Evolutionary conservation across 2,797 vertebrate species (phyloP), one percentile per base, ranked within the genome.

Genomic region (Labroides dimidiatus): DNA sequence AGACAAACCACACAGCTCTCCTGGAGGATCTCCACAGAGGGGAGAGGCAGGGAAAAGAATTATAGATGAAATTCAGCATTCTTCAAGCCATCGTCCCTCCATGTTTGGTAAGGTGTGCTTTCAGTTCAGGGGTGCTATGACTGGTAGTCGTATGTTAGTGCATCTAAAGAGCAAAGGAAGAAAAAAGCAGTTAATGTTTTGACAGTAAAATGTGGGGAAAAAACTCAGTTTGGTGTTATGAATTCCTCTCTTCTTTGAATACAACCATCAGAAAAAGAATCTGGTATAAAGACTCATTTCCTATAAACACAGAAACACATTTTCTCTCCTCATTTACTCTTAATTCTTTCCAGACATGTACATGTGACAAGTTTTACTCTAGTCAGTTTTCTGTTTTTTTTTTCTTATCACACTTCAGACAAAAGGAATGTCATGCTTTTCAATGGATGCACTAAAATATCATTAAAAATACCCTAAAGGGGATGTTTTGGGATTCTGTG

Each of bases 61-160:
- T 73, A 74, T 71, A 64, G 76, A 67, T 65, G 81, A 85, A 89
- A 87, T 81, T 88, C 81, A 74, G 73, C 79, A 84, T 85, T 89
- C 71, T 82, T 85, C 75, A 74, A 42, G 13, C 78, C 53, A 23
- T 75, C 58, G 14, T 66, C 68, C 81, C 78, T 92, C 89, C 87
- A 90, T 92, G 82, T 90, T 90, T 91, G 91, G 89, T 84, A 84
- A 88, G 82, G 78, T 86, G 82, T 76, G 47, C 21, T 56, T 64
- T 50, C 53, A 70, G 64, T 64, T 74, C 60, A 69, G 72, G 16
- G 47, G 43, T 65, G 84, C 84, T 89, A 92, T 54, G 80, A 91
- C 11, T 78, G 85, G 80, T 89, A 80, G 67, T 89, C 90, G 37
- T 93, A 93, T 33, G 78, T 39, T 59, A 80, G 52, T 44, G 84